These are phyloP conservation scores for Myotis daubentonii DNA, from an alignment of 2,797 vertebrate species.

Conservation along the genomic window DNA sequence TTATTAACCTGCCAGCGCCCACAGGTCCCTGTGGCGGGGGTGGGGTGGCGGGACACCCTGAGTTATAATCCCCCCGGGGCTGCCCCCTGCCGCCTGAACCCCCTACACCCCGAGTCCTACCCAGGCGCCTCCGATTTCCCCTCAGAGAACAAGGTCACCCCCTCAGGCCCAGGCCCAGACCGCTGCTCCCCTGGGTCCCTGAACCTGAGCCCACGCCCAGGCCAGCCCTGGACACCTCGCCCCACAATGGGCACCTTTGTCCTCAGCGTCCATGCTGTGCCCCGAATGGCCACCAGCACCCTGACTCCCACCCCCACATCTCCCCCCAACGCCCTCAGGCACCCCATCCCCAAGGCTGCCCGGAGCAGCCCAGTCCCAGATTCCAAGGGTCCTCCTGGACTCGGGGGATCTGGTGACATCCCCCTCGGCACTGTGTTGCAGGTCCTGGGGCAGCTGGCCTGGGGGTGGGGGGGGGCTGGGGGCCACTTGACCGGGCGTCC, in stretches of 20 bases:
- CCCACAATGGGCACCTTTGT: too few relatives aligned
- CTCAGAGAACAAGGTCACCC: background rate
- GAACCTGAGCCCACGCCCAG: background rate
- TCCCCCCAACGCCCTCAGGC: background rate
- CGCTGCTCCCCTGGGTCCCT: too few relatives aligned
- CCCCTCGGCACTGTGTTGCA: background rate
- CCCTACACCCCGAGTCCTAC: fast-evolving
- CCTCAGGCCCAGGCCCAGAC: fast-evolving
- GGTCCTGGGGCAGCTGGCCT: fast-evolving
- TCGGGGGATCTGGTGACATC: background rate
- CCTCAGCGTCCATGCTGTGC: background rate
- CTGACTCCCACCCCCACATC: background rate
- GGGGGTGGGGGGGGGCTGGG: background rate
- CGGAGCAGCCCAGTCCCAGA: too few relatives aligned
- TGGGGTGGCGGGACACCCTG: fast-evolving
- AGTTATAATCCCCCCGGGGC: slow-evolving; percentile 49
- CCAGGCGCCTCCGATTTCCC: background rate
- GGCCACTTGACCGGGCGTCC: background rate
- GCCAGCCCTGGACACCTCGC: background rate
- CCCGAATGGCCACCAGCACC: background rate
- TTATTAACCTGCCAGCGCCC: slow-evolving; percentile 92
- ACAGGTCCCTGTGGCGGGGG: slow-evolving; percentile 68
- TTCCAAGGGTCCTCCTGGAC: background rate
- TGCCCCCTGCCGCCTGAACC: fast-evolving
- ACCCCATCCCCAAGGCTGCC: background rate